Base-by-base conservation (phyloP, 2,113 vertebrate genomes). In the Sylvietta virens region DNA sequence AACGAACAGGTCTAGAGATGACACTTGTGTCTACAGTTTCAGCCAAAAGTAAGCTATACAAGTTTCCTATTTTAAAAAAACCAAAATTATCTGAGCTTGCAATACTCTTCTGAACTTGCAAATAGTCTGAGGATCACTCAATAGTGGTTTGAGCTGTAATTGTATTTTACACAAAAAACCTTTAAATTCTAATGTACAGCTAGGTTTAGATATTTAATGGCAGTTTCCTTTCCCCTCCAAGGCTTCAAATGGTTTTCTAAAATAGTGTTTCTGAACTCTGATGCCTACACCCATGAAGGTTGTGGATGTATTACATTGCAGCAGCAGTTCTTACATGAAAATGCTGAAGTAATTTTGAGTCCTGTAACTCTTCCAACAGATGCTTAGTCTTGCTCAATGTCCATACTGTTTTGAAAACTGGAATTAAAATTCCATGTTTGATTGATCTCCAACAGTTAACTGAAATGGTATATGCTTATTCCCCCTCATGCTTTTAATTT, bases 21-120 rank as follows among this genome's bases (percentile, higher is more conserved):
- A 96, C 73, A 16, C 95, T 99, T 44, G 93, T 99, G 86, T 97
- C 98, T 39, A 97, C 98, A 85, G 98, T 99, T 91, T 99, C 98
- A 93, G 98, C 98, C 62, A 99, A 99, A 98, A 98, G 99, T 99
- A 97, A 97, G 98, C 80, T 73, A 31, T 33, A 56, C 31, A 35
- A 6, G 9, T 50, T 88, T 85, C 74, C 28, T 40, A 6, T 13
- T 69, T 84, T 10, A 45, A 69, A 70, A 54, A 60, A 60, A 22
- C 5, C 10, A 31, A 58, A 69, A 39, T 70, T 13, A 33, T 57
- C 5, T 33, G 16, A 71, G 8, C 10, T 79, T 79, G 31, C 27
- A 64, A 0, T 44, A 30, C 13, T 56, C 10, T 51, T 51, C 70
- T 54, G 22, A 71, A 44, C 11, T 53, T 87, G 48, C 4, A n/a